These are phyloP conservation scores for Morus bassanus DNA, from an alignment of 2,797 vertebrate genomes.

Conservation along the genomic window DNA sequence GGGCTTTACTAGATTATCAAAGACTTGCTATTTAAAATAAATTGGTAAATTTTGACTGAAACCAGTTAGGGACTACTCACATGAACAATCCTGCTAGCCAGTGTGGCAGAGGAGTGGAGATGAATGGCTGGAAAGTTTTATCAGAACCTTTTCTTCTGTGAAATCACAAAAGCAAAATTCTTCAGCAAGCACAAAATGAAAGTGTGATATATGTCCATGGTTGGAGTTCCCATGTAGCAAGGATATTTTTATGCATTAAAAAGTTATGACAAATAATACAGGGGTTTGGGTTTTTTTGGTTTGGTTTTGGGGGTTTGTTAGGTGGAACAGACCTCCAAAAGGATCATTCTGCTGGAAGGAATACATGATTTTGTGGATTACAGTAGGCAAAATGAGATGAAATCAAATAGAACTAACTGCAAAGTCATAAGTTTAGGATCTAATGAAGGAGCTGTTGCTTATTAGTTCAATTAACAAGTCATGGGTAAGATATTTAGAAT, in stretches of 20 bases:
- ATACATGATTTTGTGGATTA: not conserved
- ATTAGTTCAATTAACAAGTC: not conserved
- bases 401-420: not conserved
- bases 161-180: not conserved
- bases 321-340: not conserved
- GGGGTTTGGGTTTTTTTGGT: fast-evolving
- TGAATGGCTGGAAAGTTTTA: not conserved
- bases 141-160: not conserved
- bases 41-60: not conserved
- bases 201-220: not conserved
- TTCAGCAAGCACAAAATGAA: not conserved
- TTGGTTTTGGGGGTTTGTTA: not conserved
- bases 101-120: not conserved
- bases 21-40: not conserved
- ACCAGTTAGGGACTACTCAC: not conserved
- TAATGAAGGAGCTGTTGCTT: not conserved
- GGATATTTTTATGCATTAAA: not conserved
- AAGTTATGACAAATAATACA: not conserved
- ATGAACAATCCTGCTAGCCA: not conserved
- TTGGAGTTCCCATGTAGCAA: not conserved
- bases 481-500: not conserved
- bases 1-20: not conserved
- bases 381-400: not conserved
- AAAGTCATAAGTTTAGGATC: not conserved
- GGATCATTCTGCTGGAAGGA: not conserved